Percentiles rank a stretch among this genome's conserved stretches.
Conservation (phyloP, 2,113 vertebrate species). For the Anseranas semipalmata region DNA sequence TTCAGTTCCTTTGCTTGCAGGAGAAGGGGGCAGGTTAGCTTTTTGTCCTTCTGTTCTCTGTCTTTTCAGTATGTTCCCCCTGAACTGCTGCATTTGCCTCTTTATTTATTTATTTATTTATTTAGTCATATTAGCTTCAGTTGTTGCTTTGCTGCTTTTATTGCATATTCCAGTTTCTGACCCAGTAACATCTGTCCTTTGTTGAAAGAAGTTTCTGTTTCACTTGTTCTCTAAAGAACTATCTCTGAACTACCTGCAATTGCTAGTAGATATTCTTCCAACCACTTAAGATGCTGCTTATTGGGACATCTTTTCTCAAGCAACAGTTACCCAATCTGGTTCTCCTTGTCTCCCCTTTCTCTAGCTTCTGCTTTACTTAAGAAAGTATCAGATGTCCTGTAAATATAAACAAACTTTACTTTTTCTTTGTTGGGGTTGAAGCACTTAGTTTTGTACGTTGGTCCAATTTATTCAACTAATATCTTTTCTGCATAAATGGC, state of each 20-base stretch:
- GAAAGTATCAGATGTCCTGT: background rate
- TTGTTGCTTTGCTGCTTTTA: slow-evolving; percentile 13
- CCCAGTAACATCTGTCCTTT: background rate
- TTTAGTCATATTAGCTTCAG: background rate
- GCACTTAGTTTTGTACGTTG: background rate
- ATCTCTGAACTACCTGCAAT: background rate
- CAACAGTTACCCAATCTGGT: background rate
- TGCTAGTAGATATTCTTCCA: background rate
- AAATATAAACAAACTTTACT: background rate
- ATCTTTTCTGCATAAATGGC: background rate
- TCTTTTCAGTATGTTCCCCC: background rate
- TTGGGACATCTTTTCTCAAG: slow-evolving; percentile 2
- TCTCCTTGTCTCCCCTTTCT: slow-evolving; percentile 11
- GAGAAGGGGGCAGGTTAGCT: background rate
- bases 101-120: background rate
- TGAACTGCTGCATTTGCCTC: background rate
- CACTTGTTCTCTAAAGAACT: slow-evolving; percentile 7
- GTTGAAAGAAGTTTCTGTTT: slow-evolving; percentile 29
- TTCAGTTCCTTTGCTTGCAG: background rate
- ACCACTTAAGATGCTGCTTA: background rate
- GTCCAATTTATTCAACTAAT: background rate
- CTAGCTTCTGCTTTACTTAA: background rate
- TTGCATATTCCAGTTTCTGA: background rate
- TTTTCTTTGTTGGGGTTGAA: background rate
- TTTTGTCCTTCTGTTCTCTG: background rate